Percentiles rank a stretch among this genome's conserved stretches.
phyloP scores from a whole-genome alignment of 2,888 invertebrate genomes.

The Clitarchus hookeri region DNA sequence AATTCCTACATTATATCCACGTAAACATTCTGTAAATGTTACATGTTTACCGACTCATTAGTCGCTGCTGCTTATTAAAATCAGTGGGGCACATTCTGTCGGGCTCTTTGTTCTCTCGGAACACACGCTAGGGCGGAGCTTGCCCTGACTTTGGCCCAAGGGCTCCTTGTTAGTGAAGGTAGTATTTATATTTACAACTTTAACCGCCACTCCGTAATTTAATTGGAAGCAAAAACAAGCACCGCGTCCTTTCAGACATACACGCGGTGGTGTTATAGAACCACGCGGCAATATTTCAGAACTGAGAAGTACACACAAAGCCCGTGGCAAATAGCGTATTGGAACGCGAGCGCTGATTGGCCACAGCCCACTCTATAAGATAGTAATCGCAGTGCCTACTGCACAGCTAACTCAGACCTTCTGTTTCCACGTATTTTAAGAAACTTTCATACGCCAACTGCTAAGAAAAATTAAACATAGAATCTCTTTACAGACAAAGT shows the following conservation, averaged over 20 bases:
- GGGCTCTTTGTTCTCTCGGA: background rate
- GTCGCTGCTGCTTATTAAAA: background rate
- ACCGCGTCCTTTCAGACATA: background rate
- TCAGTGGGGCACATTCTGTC: background rate
- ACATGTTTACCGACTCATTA: conserved; percentile 14
- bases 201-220: background rate
- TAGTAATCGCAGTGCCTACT: too few species aligned
- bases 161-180: background rate
- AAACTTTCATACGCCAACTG: too few species aligned
- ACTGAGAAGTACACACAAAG: background rate
- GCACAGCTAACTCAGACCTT: too few species aligned
- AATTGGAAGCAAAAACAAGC: conserved; percentile 9
- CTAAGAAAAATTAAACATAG: too few species aligned
- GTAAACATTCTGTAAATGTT: background rate
- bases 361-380: background rate
- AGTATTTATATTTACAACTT: conserved; percentile 14
- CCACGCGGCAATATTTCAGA: background rate
- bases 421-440: too few species aligned
- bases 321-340: background rate
- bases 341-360: background rate
- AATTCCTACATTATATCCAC: too few species aligned
- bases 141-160: background rate
- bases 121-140: too few species aligned
- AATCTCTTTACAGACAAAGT: too few species aligned
- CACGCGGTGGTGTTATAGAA: background rate